A percentile compares a stretch with the other conserved stretches of the same genome.
These are phyloP conservation scores for Neofelis nebulosa DNA, from an alignment of 2,113 vertebrate genomes.

Conservation along the genomic window DNA sequence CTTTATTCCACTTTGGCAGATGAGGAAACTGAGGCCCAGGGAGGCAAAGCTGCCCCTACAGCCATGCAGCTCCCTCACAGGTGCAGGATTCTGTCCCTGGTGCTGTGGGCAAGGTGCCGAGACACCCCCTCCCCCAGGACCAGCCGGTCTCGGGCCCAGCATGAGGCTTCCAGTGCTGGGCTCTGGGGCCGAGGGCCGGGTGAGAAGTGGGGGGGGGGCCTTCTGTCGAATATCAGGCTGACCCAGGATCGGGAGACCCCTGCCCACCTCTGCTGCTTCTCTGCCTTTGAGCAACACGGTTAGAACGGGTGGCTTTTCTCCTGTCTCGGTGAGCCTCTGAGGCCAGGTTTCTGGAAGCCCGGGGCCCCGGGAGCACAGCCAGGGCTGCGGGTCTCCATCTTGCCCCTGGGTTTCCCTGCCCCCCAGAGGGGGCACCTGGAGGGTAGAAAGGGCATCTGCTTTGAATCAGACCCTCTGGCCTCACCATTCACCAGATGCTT, in stretches of 20 bases:
- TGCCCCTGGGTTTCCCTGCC: neutral
- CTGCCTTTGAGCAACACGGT: slow-evolving; percentile 92
- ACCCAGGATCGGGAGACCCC: slow-evolving; percentile 89
- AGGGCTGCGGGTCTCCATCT: neutral
- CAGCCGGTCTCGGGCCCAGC: neutral
- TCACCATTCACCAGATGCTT: neutral
- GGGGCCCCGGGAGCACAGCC: neutral
- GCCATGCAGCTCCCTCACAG: neutral
- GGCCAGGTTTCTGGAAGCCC: neutral
- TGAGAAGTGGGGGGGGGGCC: neutral
- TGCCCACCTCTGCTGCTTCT: slow-evolving; percentile 90
- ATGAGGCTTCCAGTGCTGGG: neutral
- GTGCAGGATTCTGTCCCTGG: neutral
- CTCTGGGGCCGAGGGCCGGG: neutral
- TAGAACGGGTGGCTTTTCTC: slow-evolving; percentile 93
- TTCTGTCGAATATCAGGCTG: slow-evolving; percentile 81
- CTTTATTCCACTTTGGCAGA: neutral
- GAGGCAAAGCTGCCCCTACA: neutral
- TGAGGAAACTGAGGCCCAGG: neutral
- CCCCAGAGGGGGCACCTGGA: neutral
- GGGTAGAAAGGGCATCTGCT: neutral
- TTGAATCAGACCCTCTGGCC: neutral
- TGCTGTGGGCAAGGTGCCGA: neutral
- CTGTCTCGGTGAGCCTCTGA: slow-evolving; percentile 87
- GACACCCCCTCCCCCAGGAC: too few species aligned